Evolutionary conservation across 2,888 invertebrate species (phyloP), one percentile per base, ranked within the genome.

Genomic region (Zelleria hepariella): DNA sequence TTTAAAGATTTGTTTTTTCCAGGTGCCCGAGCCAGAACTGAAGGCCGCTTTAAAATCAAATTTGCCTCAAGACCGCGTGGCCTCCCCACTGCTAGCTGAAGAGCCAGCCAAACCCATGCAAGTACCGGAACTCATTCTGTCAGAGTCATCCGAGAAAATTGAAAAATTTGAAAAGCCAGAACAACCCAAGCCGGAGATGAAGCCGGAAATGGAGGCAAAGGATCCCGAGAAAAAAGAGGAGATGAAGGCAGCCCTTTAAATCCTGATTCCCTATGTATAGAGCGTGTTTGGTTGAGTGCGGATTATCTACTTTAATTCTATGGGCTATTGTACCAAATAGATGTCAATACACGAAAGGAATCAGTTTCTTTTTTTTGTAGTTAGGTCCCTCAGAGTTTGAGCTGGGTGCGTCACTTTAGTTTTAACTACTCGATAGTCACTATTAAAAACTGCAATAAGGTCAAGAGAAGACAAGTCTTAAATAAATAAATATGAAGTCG

Each of bases 301-400:
- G 58, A 49, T 26, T 23, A 53, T 52, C 26, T 42, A 18, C 18
- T 10, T 32, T 55, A 57, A 48, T 42, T 56, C 23, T 49, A 42
- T 73, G 72, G 77, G 82, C 83, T 84, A 79, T 75, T 77, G 78
- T 77, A 85, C 86, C 86, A 86, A 86, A 86, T 82, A 82, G 78
- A 56, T 32, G 74, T 74, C 71, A 71, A 42, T 68, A 68, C 66
- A 59, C 52, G 61, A 60, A 59, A 51, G 51, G 57, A 61, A 61
- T 61, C 54, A 26, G 54, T 18, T 51, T n/a, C n/a, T n/a, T 20
- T 51, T 51, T 7, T 18, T 15, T 51, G 25, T 18, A 54, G 54
- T 25, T 54, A 54, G 20, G 27, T 32, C 27, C 27, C 55, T 27
- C 55, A 55, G 10, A 23, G 10, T 20, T 15, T 32, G 26, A 18